A percentile compares a stretch with the other conserved stretches of the same genome.
Evolutionary conservation across 2,888 invertebrate species (phyloP).

Genomic region (Eilema sororculum): DNA sequence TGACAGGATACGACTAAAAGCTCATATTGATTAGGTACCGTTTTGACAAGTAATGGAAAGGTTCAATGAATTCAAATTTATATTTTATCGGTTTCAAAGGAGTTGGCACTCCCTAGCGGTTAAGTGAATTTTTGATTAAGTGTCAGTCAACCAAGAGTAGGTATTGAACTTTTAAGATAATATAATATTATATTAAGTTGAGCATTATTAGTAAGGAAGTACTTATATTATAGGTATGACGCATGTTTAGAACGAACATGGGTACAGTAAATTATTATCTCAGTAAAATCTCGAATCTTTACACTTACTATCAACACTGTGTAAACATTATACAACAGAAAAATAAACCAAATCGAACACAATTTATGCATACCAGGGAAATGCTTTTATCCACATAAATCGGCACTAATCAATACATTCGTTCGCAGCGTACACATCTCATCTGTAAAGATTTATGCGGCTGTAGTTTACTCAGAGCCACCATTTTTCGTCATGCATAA

Average conservation of each 20-base stretch:
- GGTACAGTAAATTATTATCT: neutral
- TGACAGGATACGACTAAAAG: conserved; percentile 22
- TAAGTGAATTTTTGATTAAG: conserved; percentile 7
- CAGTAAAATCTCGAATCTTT: neutral
- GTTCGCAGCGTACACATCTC: conserved; percentile 41
- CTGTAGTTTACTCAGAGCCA: conserved; percentile 49
- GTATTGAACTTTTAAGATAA: neutral
- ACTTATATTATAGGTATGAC: too few species aligned
- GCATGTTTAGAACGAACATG: neutral
- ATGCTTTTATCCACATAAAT: conserved; percentile 29
- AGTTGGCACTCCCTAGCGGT: neutral
- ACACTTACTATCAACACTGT: neutral
- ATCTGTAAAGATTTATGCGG: conserved; percentile 72
- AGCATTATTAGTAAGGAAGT: neutral
- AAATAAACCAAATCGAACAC: neutral
- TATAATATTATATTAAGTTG: neutral
- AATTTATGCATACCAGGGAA: conserved; percentile 23
- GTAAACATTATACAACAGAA: conserved; percentile 6
- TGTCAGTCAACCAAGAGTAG: neutral
- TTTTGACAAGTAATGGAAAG: conserved; percentile 18
- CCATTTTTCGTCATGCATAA: conserved; percentile 47
- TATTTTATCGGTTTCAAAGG: conserved; percentile 9
- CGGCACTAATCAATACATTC: conserved; percentile 42
- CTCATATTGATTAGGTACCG: conserved; percentile 13
- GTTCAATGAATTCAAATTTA: conserved; percentile 16